These are phyloP conservation scores for Procambarus virginalis DNA, from an alignment of 1,140 invertebrate species.

Conservation along the genomic window DNA sequence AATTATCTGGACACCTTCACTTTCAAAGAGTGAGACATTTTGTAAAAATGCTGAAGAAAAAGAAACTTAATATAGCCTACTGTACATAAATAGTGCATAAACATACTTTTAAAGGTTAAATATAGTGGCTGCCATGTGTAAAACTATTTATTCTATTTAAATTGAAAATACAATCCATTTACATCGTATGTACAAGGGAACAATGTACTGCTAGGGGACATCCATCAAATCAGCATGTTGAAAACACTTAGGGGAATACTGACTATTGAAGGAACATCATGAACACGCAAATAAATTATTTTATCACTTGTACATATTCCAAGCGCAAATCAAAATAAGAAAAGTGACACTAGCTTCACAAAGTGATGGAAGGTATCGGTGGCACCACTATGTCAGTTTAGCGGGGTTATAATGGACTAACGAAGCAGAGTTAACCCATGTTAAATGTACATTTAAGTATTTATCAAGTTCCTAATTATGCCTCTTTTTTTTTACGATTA, in stretches of 20 bases:
- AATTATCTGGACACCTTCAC: neutral
- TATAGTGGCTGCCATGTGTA: constrained; percentile 11
- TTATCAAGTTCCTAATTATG: neutral
- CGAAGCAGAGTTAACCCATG: neutral
- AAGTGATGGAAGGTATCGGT: neutral
- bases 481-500: neutral
- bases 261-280: neutral
- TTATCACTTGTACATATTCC: neutral
- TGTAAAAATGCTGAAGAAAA: neutral
- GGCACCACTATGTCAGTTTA: neutral
- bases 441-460: neutral
- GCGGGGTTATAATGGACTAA: neutral
- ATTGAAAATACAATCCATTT: constrained; percentile 1
- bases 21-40: neutral
- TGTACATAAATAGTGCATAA: neutral
- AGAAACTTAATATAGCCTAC: neutral
- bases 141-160: constrained; percentile 12
- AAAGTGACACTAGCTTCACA: neutral
- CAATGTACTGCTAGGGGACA: neutral
- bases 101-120: neutral
- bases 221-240: neutral
- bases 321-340: neutral
- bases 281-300: neutral
- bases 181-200: constrained; percentile 5
- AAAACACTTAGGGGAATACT: neutral